Conservation (phyloP, 2,113 vertebrate species). For the Agapornis roseicollis region DNA sequence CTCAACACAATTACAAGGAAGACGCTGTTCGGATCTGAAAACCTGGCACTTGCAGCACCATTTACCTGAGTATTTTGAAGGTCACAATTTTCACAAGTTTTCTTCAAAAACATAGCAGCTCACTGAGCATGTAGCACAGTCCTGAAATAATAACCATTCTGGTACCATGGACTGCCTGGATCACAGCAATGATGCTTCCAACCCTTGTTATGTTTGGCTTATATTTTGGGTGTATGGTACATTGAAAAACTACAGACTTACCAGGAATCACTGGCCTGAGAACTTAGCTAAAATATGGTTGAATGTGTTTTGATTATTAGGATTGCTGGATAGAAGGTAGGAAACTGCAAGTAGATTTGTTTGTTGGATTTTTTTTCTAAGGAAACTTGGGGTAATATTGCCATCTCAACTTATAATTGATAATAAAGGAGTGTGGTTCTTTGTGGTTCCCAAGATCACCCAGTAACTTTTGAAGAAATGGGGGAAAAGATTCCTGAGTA, state of each 20-base stretch:
- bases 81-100: not conserved
- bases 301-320: not conserved
- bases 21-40: not conserved
- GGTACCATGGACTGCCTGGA: not conserved
- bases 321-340: not conserved
- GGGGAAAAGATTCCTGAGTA: not conserved
- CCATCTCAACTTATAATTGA: not conserved
- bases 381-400: not conserved
- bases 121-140: not conserved
- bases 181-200: not conserved
- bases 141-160: not conserved
- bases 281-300: not conserved
- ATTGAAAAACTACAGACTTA: not conserved
- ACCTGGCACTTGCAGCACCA: not conserved
- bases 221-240: not conserved
- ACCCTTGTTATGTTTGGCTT: fast-evolving
- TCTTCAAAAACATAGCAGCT: not conserved
- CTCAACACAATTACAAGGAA: not conserved
- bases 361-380: not conserved
- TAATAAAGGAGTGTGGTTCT: not conserved
- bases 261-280: not conserved
- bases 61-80: constrained; percentile 5
- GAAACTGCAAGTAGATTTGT: not conserved
- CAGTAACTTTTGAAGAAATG: not conserved
- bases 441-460: not conserved